phyloP scores from a whole-genome alignment of 2,113 vertebrate species.

The Grus americana region DNA sequence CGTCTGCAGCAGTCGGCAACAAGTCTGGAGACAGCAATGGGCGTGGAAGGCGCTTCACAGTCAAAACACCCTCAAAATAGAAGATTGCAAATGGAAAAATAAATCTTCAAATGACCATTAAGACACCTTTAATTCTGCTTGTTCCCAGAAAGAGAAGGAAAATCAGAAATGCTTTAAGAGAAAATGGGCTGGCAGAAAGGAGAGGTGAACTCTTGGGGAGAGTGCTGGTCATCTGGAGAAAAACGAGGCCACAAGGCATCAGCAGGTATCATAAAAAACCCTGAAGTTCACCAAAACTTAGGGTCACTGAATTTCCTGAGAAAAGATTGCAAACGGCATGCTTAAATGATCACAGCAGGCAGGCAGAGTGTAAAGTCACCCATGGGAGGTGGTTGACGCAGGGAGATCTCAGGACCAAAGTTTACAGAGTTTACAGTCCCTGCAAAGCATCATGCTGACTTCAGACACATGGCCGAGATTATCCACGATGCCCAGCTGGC shows the following conservation, averaged over 20 bases:
- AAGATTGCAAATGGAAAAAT: not conserved
- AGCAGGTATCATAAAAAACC: not conserved
- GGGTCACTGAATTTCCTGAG: not conserved
- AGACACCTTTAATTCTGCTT: not conserved
- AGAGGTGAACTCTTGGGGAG: not conserved
- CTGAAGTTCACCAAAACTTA: not conserved
- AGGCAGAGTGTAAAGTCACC: not conserved
- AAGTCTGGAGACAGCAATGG: not conserved
- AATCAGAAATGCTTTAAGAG: not conserved
- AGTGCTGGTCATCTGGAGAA: not conserved
- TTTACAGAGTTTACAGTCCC: not conserved
- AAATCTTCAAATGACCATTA: not conserved
- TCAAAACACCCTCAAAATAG: not conserved
- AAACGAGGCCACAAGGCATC: not conserved
- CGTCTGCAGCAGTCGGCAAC: not conserved
- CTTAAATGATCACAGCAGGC: not conserved
- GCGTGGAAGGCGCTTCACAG: not conserved
- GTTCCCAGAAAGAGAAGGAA: not conserved
- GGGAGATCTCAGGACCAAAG: not conserved
- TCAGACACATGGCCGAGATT: fast-evolving
- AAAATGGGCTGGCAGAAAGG: not conserved
- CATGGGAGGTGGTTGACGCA: not conserved
- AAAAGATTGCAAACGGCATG: not conserved
- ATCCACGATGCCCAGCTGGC: not conserved
- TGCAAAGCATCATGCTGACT: not conserved